phyloP scores from a whole-genome alignment of 2,888 invertebrate genomes.

The Apoda limacodes region DNA sequence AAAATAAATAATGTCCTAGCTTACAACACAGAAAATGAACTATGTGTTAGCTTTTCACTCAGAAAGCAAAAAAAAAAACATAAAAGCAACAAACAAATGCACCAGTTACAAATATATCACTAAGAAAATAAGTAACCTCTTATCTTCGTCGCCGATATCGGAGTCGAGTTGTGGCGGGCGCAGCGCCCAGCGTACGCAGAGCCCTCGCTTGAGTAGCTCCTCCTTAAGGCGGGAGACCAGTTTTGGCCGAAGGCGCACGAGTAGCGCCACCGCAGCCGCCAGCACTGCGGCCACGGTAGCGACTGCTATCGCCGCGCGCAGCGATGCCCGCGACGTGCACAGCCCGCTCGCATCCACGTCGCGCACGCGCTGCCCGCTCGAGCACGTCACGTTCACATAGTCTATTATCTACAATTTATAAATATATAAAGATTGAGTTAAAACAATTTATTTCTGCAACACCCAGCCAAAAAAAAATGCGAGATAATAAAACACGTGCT shows the following conservation, averaged over 20 bases:
- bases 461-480: no score
- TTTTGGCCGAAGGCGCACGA: slow-evolving; percentile 14
- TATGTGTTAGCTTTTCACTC: no score
- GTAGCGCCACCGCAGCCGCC: slow-evolving; percentile 23
- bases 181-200: slow-evolving; percentile 19
- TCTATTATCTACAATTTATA: slow-evolving; percentile 4
- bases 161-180: slow-evolving; percentile 6
- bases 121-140: no score
- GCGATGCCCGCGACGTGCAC: slow-evolving; percentile 9
- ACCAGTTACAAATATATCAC: no score
- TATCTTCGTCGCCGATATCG: slow-evolving; percentile 14
- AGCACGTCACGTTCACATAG: slow-evolving; percentile 6
- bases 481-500: no score
- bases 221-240: slow-evolving; percentile 12
- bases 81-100: no score
- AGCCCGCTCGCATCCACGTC: slow-evolving; percentile 5
- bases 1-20: no score
- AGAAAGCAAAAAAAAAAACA: no score
- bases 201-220: slow-evolving; percentile 21
- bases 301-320: slow-evolving; percentile 8
- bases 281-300: slow-evolving; percentile 19
- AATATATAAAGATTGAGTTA: slow-evolving; percentile 2
- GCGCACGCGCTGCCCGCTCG: slow-evolving; percentile 9
- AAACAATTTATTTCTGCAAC: no score
- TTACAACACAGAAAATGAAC: no score